These are phyloP conservation scores for Phyto melanocephala DNA, from an alignment of 2,888 invertebrate genomes.

Conservation along the genomic window DNA sequence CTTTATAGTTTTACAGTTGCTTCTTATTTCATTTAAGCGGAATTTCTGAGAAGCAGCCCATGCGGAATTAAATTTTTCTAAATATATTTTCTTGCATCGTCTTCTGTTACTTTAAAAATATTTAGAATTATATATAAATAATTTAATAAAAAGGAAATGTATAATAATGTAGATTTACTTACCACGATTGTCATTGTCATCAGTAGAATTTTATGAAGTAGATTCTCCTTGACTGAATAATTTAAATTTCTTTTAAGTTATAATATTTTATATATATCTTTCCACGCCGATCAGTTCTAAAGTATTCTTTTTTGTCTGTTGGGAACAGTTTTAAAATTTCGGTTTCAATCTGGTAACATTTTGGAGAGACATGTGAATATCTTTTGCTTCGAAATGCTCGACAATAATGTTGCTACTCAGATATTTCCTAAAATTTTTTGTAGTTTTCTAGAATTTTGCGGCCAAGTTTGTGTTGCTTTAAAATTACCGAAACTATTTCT, in stretches of 20 bases:
- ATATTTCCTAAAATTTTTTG: not conserved
- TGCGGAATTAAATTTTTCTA: too few species aligned
- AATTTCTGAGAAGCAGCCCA: too few species aligned
- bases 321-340: conserved; percentile 19
- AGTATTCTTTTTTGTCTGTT: conserved; percentile 4
- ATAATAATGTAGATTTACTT: too few species aligned
- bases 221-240: not conserved
- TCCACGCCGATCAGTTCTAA: not conserved
- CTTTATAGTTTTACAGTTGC: too few species aligned
- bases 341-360: not conserved
- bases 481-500: not conserved
- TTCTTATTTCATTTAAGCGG: too few species aligned
- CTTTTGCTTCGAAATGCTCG: not conserved
- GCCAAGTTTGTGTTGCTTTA: not conserved
- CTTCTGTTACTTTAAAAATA: too few species aligned
- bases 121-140: too few species aligned
- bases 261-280: conserved; percentile 1
- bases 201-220: not conserved
- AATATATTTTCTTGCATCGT: too few species aligned
- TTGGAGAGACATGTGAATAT: not conserved
- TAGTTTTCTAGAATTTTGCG: not conserved
- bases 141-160: too few species aligned
- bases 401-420: not conserved
- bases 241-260: not conserved
- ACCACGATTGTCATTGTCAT: too few species aligned